Percentiles rank a stretch among this genome's conserved stretches.
phyloP scores from a whole-genome alignment of 2,113 vertebrate species.

The Callaeas wilsoni region DNA sequence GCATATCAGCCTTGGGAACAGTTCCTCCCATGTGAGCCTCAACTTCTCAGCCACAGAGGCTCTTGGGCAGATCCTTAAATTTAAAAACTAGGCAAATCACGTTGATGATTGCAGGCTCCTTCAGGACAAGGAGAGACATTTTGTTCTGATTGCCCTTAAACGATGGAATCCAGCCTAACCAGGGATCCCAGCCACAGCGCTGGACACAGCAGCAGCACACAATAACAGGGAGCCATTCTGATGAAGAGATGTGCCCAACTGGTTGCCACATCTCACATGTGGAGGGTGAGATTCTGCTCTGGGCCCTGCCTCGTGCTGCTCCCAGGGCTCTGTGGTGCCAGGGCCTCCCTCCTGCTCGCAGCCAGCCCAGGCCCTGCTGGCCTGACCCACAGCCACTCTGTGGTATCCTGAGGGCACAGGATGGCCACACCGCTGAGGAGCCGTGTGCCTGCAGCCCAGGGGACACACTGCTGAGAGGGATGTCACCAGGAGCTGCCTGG shows the following conservation, averaged over 20 bases:
- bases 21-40: background rate
- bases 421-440: accelerated
- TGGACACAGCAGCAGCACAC: background rate
- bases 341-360: background rate
- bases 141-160: constrained; percentile 18
- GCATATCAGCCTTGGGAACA: constrained; percentile 1
- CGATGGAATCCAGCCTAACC: background rate
- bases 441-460: accelerated
- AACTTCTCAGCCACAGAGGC: background rate
- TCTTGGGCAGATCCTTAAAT: background rate
- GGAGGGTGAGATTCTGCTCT: background rate
- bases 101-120: background rate
- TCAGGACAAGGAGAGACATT: background rate
- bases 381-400: background rate
- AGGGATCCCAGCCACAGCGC: background rate
- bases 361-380: background rate
- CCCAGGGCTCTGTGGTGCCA: background rate
- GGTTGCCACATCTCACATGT: background rate
- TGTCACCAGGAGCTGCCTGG: background rate
- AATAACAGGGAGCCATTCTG: background rate
- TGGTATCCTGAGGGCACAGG: background rate
- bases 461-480: accelerated
- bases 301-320: accelerated
- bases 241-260: background rate
- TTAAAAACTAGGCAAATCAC: constrained; percentile 22